Percentiles rank a stretch among this genome's conserved stretches.
Conservation (phyloP, 1,140 invertebrate genomes). For the Neodiprion fabricii region DNA sequence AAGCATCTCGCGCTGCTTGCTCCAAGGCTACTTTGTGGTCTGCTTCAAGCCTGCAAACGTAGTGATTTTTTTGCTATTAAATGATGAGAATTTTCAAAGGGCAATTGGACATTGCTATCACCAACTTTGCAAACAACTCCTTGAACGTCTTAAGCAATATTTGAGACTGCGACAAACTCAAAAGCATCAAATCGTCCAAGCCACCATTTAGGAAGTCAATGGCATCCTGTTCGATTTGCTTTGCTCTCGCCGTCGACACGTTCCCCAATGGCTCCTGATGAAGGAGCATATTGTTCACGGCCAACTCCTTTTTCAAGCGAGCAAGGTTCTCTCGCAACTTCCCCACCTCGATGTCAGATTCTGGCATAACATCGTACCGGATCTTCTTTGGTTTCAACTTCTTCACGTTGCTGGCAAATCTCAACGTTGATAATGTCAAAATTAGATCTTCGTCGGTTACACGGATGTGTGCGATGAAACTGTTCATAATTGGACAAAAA, state of each 20-base stretch:
- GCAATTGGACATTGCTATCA: background rate
- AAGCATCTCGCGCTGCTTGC: no score
- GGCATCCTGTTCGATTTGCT: constrained; percentile 29
- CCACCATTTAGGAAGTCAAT: constrained; percentile 28
- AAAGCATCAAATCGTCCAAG: constrained; percentile 29
- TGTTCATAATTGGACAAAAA: constrained; percentile 11
- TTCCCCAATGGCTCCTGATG: constrained; percentile 31
- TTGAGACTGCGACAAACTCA: constrained; percentile 28
- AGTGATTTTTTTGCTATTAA: no score
- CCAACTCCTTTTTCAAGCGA: constrained; percentile 30
- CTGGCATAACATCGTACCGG: constrained; percentile 18
- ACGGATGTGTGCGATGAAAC: constrained; percentile 33
- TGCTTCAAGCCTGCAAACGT: no score
- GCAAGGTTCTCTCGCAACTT: constrained; percentile 26
- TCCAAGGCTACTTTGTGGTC: no score
- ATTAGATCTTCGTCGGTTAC: constrained; percentile 31
- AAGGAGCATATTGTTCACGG: constrained; percentile 31
- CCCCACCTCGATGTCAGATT: background rate
- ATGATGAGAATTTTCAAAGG: no score
- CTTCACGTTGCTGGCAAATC: constrained; percentile 23
- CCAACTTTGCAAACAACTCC: constrained; percentile 34
- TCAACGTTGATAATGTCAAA: constrained; percentile 31
- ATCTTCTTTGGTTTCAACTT: constrained; percentile 23
- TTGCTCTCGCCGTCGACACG: constrained; percentile 26
- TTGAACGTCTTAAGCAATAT: constrained; percentile 29